Conservation (phyloP, 2,888 invertebrate species). For the Drosophila planitibia region DNA sequence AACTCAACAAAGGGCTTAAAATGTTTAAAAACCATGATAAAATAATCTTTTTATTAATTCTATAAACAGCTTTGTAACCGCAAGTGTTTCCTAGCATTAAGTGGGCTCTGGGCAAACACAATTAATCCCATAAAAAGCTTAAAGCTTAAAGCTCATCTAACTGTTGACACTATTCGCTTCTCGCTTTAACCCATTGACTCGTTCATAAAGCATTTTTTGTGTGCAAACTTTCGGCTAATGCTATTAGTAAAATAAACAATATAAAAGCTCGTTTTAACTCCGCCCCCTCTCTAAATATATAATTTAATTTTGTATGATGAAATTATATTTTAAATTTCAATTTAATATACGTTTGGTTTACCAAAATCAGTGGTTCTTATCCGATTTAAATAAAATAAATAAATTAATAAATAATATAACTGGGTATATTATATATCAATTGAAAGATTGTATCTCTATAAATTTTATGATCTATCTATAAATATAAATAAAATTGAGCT, state of each 20-base stretch:
- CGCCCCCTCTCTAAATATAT: background rate
- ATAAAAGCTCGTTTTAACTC: background rate
- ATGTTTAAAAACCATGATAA: background rate
- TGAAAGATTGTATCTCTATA: background rate
- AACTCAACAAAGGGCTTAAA: background rate
- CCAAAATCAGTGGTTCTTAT: background rate
- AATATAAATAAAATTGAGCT: background rate
- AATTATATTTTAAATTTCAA: background rate
- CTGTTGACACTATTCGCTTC: constrained; percentile 9
- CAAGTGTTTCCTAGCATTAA: constrained; percentile 6
- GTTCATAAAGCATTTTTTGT: background rate
- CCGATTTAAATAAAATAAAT: background rate
- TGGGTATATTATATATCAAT: background rate
- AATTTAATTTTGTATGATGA: background rate
- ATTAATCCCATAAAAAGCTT: constrained; percentile 13
- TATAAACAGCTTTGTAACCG: constrained; percentile 4
- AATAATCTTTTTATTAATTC: constrained; percentile 1
- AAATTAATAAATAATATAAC: background rate
- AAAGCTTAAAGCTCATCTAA: constrained; percentile 15
- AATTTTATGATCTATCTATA: background rate
- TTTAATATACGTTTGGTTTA: background rate
- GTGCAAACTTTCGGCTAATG: background rate
- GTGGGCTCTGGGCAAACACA: background rate
- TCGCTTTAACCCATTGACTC: background rate
- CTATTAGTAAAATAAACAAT: background rate